Base-by-base conservation (phyloP, 2,888 invertebrate genomes). In the Nemurella pictetii region DNA sequence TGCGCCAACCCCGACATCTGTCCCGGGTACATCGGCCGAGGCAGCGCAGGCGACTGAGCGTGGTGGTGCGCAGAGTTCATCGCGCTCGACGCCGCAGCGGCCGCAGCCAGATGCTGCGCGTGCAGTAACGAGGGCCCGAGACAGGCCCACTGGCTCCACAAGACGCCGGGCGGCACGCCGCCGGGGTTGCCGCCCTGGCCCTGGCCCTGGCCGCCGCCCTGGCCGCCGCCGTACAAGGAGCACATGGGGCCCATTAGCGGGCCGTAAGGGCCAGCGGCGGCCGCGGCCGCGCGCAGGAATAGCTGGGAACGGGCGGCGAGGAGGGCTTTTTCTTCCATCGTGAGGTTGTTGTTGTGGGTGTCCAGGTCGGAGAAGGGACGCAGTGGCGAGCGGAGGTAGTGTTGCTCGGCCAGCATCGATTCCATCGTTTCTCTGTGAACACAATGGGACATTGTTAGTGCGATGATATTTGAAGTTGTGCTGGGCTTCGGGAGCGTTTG, bases 341-440 rank as follows among this genome's bases (percentile, higher is more conserved):
- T 95, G 80, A 96, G 91, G 85, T 88, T 88, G 85, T 89, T 89
- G 85, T 89, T 89, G 85, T 87, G 88, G 84, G 91, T 90, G 81
- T 96, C 95, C 89, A 95, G 91, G 87, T 94, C 93, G 87, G 93
- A 94, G 88, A 95, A 94, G 72, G 95, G 95, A 83, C 96, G 93
- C 87, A 96, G 91, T 0, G 95, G 95, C 83, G 96, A 94, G 81
- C 96, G 94, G 87, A 96, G 92, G 88, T 96, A 94, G 88, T 96
- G 96, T 90, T 96, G 96, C 89, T 96, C 96, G 77, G 95, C 95
- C 88, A 96, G 90, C 95, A 97, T 95, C 84, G 95, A 95, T 90
- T 97, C 97, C 96, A 97, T 96, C 85, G 96, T 96, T 91, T 97
- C 97, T 91, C 97, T 96, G 94, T 87, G 78, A 27, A n/a, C n/a